Base-by-base conservation (phyloP, 1,140 invertebrate genomes). In the Uloborus diversus region DNA sequence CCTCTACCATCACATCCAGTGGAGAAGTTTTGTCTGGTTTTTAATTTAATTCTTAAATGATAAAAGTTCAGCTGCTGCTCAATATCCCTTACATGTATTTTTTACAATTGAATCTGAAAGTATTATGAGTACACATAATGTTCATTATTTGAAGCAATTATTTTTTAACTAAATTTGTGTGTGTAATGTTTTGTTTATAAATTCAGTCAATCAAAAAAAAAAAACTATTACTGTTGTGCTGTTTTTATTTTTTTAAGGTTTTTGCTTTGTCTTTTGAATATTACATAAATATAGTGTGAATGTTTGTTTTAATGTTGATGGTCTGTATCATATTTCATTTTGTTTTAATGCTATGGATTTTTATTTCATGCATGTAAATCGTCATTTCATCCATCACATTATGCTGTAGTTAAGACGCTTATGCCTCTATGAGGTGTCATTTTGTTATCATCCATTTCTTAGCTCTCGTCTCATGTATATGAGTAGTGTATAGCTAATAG, bases 371-470 rank as follows among this genome's bases (percentile, higher is more conserved):
- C 9, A 42, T 42, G 37, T 42, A 13, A 9, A 42, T 42, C 9
- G n/a, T 42, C 37, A 42, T 42, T 42, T 42, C 37, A 42, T 42
- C 37, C 37, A 42, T 42, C n/a, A n/a, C 17, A 17, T 42, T 42
- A 42, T 42, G 37, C 37, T 42, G 37, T 42, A 42, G 37, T 42
- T 9, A 42, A 42, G 32, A 64, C 42, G 61, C 61, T 64, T 64
- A n/a, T 64, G 13, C 61, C 61, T 64, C 61, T 64, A 64, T 64
- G 61, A 64, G 61, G 61, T 23, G 11, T 25, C 33, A 64, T 64
- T 64, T 17, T 42, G 37, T 42, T 17, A 42, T 42, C 61, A 64
- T 20, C n/a, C 20, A 23, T 2, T 37, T 32, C 14, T 23, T 33
- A 35, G 23, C 14, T 25, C 61, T 33, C 35, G 5, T 64, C 17